These are phyloP conservation scores for Antennarius striatus DNA, from an alignment of 2,113 vertebrate genomes.

Conservation along the genomic window DNA sequence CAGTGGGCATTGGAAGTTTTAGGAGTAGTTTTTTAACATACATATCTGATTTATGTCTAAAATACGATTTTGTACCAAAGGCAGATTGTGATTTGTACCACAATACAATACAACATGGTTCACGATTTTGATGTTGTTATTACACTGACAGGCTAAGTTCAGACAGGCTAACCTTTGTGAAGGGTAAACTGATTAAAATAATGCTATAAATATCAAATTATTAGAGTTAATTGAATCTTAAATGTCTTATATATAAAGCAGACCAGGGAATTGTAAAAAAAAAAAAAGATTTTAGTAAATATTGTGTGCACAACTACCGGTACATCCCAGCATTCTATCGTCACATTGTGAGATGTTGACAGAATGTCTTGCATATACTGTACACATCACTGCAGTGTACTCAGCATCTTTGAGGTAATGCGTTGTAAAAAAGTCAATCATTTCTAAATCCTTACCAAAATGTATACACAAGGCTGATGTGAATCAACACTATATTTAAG, in stretches of 20 bases:
- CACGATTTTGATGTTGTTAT: background rate
- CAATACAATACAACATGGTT: background rate
- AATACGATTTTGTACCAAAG: background rate
- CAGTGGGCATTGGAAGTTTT: too few relatives aligned
- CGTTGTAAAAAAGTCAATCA: background rate
- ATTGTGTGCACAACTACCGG: background rate
- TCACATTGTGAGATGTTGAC: background rate
- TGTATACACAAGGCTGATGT: background rate
- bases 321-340: constrained; percentile 4
- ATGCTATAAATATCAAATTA: constrained; percentile 10
- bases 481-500: background rate
- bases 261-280: background rate
- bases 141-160: background rate
- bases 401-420: constrained; percentile 4
- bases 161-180: background rate
- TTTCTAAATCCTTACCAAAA: constrained; percentile 3
- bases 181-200: constrained; percentile 1
- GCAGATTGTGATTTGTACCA: background rate
- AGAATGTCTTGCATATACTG: background rate
- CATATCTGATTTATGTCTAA: background rate
- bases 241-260: constrained; percentile 1
- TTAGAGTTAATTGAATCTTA: background rate
- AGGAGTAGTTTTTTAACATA: too few relatives aligned
- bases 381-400: background rate
- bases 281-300: constrained; percentile 1